Conservation (phyloP, 2,113 vertebrate genomes). For the Tachysurus vachellii region DNA sequence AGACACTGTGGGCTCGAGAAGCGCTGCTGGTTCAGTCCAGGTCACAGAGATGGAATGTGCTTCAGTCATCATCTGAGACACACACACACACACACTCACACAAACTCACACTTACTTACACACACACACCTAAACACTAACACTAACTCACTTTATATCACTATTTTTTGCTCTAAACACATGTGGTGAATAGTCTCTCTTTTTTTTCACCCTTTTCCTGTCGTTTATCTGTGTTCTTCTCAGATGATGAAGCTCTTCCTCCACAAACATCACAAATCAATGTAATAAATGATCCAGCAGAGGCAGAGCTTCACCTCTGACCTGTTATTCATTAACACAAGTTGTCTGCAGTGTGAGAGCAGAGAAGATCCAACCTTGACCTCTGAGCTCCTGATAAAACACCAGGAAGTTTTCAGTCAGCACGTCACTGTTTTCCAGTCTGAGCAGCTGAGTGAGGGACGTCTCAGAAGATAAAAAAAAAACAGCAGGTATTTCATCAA, state of each 20-base stretch:
- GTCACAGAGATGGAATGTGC: constrained; percentile 15
- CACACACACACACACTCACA: constrained; percentile 10
- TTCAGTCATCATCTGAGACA: constrained; percentile 8
- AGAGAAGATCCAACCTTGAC: background rate
- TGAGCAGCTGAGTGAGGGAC: no score
- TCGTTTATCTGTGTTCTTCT: background rate
- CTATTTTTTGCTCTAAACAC: background rate
- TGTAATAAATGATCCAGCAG: background rate
- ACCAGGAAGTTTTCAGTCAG: background rate
- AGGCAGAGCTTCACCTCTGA: background rate
- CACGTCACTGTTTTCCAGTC: no score
- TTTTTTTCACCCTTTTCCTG: background rate
- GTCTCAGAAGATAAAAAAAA: background rate
- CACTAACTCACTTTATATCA: background rate
- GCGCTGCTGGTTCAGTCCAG: constrained; percentile 4
- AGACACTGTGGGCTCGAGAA: background rate
- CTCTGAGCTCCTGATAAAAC: background rate
- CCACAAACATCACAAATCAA: background rate
- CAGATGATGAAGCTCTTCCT: background rate
- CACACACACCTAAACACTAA: background rate
- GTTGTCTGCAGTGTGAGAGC: background rate
- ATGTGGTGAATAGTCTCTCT: background rate
- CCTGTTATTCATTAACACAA: background rate
- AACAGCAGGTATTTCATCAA: background rate
- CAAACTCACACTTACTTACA: background rate